Evolutionary conservation across 2,113 vertebrate species (phyloP), one percentile per base, ranked within the genome.

Genomic region (Dicerorhinus sumatrensis): DNA sequence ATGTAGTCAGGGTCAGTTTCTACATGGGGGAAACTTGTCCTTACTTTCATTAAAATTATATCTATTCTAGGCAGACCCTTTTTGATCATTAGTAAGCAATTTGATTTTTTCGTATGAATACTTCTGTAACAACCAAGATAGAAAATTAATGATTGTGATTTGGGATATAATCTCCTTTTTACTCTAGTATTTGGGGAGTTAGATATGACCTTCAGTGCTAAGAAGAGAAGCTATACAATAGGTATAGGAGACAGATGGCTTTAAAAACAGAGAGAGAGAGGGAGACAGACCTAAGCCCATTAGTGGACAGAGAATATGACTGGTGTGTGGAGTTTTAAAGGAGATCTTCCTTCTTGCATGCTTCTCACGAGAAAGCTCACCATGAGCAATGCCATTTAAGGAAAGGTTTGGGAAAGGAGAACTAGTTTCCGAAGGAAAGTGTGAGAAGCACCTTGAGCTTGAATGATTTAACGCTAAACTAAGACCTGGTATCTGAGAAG

Each of bases 391-490:
- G 86, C 93, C 94, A 80, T 96, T 63, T 96, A 94, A 92, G 87
- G 79, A 97, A 94, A 13, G 29, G 29, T 62, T 88, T 97, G 76
- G 96, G 86, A 97, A 85, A 95, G 76, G 60, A 91, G 91, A 97
- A 67, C 73, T 92, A 81, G 80, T 98, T 97, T 98, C 97, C 97
- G 94, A 81, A 97, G 96, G 97, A 69, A 96, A 95, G 95, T 92
- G 79, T 94, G 94, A 97, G 98, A 94, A 97, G 97, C 54, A 21
- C 95, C 97, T 93, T 65, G 20, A 94, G 80, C 95, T 91, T 98
- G 92, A 98, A 98, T 98, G 98, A 98, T 97, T 98, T 92, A 98
- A 95, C 97, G 92, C 95, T 93, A 18, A 67, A 75, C 80, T 80
- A 70, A 65, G 94, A 87, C 29, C 21, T 67, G 91, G 91, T 65